Conservation (phyloP, 2,797 vertebrate species). For the Hydrocynus forskahlii region DNA sequence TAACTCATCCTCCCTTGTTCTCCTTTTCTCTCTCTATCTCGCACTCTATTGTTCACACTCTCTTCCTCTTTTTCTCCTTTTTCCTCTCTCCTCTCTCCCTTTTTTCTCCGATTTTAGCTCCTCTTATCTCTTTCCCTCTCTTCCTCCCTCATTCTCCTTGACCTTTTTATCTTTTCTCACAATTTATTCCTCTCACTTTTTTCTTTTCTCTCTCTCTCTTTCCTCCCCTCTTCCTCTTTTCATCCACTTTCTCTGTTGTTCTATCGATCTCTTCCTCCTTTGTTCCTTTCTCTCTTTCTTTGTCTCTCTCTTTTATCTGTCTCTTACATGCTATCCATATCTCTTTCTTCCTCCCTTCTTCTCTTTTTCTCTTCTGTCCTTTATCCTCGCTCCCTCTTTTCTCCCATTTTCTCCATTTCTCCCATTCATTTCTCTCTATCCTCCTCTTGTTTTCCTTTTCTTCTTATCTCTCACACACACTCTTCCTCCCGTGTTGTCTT, state of each 20-base stretch:
- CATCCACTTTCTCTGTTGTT: too few relatives aligned
- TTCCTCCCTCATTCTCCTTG: too few relatives aligned
- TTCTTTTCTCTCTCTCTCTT: neutral
- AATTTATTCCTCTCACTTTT: neutral
- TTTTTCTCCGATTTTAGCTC: too few relatives aligned
- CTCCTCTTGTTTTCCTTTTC: conserved; percentile 18
- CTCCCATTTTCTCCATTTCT: conserved; percentile 33
- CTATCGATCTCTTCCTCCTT: too few relatives aligned
- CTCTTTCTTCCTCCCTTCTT: too few relatives aligned
- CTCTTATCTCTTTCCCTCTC: too few relatives aligned
- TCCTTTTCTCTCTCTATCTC: too few relatives aligned
- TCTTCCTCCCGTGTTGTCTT: conserved; percentile 63
- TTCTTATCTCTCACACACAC: conserved; percentile 17
- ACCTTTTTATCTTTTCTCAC: neutral
- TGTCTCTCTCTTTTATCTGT: neutral
- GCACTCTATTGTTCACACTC: neutral
- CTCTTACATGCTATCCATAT: neutral
- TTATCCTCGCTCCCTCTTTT: conserved; percentile 56
- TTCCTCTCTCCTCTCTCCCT: too few relatives aligned
- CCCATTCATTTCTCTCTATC: neutral
- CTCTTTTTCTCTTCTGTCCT: conserved; percentile 54
- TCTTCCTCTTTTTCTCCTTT: neutral
- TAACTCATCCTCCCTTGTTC: neutral
- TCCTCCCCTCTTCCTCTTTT: neutral
- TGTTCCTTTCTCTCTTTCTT: neutral